These are phyloP conservation scores for Drosophila pandora DNA, from an alignment of 1,140 invertebrate species.

Conservation along the genomic window DNA sequence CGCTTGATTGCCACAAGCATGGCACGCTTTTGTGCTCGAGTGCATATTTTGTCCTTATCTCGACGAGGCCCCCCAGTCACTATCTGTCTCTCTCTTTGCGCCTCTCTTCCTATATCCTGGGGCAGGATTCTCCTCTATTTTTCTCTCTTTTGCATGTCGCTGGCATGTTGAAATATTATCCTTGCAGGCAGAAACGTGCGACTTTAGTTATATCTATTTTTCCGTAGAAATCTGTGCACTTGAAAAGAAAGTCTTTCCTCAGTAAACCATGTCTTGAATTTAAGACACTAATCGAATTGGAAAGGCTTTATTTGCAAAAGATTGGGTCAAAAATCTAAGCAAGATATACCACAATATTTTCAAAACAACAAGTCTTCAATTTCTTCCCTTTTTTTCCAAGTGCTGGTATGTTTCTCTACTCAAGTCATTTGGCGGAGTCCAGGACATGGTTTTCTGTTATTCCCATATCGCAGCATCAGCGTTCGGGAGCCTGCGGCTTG, in stretches of 20 bases:
- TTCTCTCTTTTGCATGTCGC: constrained; percentile 68
- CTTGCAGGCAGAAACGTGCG: constrained; percentile 82
- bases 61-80: constrained; percentile 33
- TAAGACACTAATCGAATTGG: not conserved
- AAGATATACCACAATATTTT: too few species aligned
- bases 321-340: too few species aligned
- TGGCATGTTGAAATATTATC: constrained; percentile 82
- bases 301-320: too few species aligned
- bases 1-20: constrained; percentile 58
- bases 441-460: constrained; percentile 54
- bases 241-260: not conserved
- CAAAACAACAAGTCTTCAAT: not conserved
- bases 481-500: constrained; percentile 37
- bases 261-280: too few species aligned
- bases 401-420: constrained; percentile 16
- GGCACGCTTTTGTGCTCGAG: constrained; percentile 81
- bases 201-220: constrained; percentile 58
- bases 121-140: constrained; percentile 32
- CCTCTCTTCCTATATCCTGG: constrained; percentile 4
- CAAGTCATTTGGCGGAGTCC: constrained; percentile 47
- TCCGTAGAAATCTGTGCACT: not conserved
- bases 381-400: not conserved
- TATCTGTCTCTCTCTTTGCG: not conserved
- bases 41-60: constrained; percentile 82
- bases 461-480: constrained; percentile 51